phyloP scores from a whole-genome alignment of 1,140 invertebrate species.

The Drosophila takahashii region DNA sequence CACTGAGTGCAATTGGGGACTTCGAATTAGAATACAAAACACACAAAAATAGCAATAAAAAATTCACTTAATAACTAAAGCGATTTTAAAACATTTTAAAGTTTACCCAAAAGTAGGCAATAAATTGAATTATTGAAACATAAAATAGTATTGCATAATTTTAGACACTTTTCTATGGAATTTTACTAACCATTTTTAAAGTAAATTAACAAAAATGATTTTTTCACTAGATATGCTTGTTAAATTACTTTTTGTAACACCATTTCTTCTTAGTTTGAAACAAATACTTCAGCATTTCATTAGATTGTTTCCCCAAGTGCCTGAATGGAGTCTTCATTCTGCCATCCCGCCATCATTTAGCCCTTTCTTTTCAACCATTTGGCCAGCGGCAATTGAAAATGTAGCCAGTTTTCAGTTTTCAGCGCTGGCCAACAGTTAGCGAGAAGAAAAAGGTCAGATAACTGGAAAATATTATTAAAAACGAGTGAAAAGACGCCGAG shows the following conservation, averaged over 20 bases:
- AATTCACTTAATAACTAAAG: background rate
- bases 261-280: background rate
- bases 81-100: too few relatives aligned
- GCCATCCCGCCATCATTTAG: constrained; percentile 2
- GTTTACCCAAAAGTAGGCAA: too few relatives aligned
- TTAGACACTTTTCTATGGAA: too few relatives aligned
- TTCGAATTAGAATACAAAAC: background rate
- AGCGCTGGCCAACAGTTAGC: constrained; percentile 43
- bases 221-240: background rate
- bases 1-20: background rate
- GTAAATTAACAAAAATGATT: too few relatives aligned
- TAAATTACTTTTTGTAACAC: too few relatives aligned
- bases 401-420: constrained; percentile 45
- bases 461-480: constrained; percentile 83
- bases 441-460: constrained; percentile 80
- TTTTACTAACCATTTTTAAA: too few relatives aligned
- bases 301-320: constrained; percentile 12
- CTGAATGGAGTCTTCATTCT: background rate
- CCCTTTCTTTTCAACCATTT: constrained; percentile 32
- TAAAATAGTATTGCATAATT: too few relatives aligned
- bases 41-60: background rate
- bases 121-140: too few relatives aligned
- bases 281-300: background rate
- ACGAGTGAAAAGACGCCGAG: constrained; percentile 65
- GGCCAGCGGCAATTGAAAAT: constrained; percentile 51